phyloP scores from a whole-genome alignment of 1,140 invertebrate genomes.

The Aphis craccivora region DNA sequence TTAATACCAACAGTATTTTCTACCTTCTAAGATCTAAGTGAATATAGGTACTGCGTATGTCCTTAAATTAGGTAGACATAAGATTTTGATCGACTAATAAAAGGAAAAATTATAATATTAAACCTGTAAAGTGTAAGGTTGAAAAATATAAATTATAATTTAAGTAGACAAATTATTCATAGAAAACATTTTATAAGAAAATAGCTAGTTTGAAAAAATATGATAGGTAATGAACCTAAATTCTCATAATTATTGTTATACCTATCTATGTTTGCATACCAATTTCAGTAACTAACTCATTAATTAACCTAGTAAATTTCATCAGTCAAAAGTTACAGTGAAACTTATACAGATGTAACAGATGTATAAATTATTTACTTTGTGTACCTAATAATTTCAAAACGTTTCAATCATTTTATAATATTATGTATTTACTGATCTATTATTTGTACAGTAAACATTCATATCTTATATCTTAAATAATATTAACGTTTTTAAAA shows the following conservation, averaged over 20 bases:
- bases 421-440: neutral
- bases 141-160: neutral
- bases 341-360: neutral
- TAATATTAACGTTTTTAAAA: neutral
- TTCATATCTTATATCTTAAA: neutral
- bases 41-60: too few species aligned
- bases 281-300: neutral
- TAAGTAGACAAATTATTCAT: neutral
- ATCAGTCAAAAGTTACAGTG: neutral
- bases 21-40: neutral
- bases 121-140: neutral
- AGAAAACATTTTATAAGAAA: neutral
- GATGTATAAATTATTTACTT: neutral
- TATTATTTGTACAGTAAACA: too few species aligned
- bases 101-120: neutral
- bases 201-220: neutral
- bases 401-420: neutral
- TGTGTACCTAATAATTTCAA: neutral
- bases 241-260: neutral
- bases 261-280: neutral
- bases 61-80: neutral
- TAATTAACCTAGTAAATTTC: neutral
- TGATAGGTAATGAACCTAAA: neutral
- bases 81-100: neutral
- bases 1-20: neutral